Evolutionary conservation across 30 jellyfish, hydroid and myxozoan genomes (phyloP), one percentile per base, ranked within the genome.

Genomic region (Calvadosia cruxmelitensis): DNA sequence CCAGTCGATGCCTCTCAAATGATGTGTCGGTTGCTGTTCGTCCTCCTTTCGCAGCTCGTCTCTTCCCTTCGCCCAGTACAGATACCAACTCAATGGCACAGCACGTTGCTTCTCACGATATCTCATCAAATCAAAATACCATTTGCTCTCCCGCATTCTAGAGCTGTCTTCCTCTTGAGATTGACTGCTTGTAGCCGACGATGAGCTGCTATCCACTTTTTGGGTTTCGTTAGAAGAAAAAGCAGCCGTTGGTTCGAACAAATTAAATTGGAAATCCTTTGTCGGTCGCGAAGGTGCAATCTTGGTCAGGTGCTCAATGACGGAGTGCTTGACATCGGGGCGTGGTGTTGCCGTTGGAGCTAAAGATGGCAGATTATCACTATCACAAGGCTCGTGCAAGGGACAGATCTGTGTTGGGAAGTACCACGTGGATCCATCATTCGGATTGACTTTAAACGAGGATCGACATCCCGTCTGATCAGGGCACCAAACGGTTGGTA

Each of bases 1-100:
- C 92, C 92, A 79, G 76, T 79, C 65, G n/a, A n/a, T n/a, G n/a
- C n/a, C n/a, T 20, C 20, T 42, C 15, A 42, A 10, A 42, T 42
- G 57, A 20, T 10, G 20, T 42, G 10, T 42, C 57, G 10, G 57
- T 42, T 42, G 10, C 10, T 5, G 57, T 42, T 79, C 83, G 13
- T 29, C 71, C 12, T 53, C 81, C 2, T 30, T 68, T 31, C 92
- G 73, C 83, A 79, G 71, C 35, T 52, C 63, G 33, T 74, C 50
- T 26, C 92, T 49, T 1, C 92, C 92, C 35, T 71, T 71, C 75
- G 73, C 65, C 83, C 83, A 79, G 49, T 69, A 70, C 29, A 71
- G 64, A 68, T 79, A 79, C 92, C 92, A 79, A 64, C 83, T 79
- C 64, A 49, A 23, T 3, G 92, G 92, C 26, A 63, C 64, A 13